Base-by-base conservation (phyloP, 1,140 invertebrate genomes). In the Drosophila kepulauana region DNA sequence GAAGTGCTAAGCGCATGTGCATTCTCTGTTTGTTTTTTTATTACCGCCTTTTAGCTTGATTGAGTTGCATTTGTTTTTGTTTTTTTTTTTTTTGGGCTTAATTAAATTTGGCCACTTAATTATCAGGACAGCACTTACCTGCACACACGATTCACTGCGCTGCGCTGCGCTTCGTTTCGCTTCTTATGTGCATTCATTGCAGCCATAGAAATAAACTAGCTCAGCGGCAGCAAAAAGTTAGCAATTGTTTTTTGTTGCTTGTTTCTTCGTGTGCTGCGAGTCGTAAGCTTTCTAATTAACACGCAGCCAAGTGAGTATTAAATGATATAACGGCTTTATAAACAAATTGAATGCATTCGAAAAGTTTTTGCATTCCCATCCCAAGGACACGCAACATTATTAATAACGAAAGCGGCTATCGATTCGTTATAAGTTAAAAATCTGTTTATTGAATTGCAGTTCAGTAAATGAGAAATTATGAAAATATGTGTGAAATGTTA, bases 31-130 rank as follows among this genome's bases (percentile, higher is more conserved):
- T 25, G 20, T 57, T 58, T 82, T 82, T 78, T 79, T 62, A 69
- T 76, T 73, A 70, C 61, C 72, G 48, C 65, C 45, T 71, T 59
- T 63, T 58, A 62, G 62, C 65, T 75, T 81, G 67, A 81, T 81
- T 81, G 72, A 76, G 76, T 72, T 61, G 28, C 46, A 41, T 65
- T 62, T 54, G 13, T 41, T 6, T 35, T 15, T 57, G 35, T 25
- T 25, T 25, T 25, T 57, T 28, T 57, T 46, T 20, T 25, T 25
- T 25, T 57, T 46, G 35, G 45, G 56, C 4, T 62, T 76, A 71
- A 79, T 84, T 79, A 72, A 80, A 84, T 76, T 33, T 13, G 16
- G 66, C 28, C 46, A 49, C 49, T 62, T 49, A 66, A 73, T 62
- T 73, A 62, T 66, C 33, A 57, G 45, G 45, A 28, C 28, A 20